phyloP scores from a whole-genome alignment of 2,797 vertebrate genomes.

The Acridotheres tristis region DNA sequence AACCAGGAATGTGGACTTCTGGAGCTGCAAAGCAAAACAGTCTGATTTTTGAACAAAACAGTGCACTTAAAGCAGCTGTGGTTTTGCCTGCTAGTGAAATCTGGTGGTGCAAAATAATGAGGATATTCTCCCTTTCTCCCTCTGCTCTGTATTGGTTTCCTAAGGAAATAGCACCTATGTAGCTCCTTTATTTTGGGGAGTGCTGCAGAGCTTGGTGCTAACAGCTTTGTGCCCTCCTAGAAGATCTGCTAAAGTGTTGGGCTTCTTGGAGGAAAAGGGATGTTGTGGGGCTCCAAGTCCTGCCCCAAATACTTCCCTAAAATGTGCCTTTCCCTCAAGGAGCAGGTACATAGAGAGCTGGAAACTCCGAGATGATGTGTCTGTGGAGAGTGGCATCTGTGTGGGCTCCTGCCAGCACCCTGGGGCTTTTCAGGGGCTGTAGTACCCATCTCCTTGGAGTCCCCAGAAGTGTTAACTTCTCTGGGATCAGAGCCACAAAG shows the following conservation, averaged over 20 bases:
- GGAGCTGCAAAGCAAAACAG: not conserved
- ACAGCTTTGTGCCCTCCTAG: not conserved
- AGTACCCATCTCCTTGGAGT: not conserved
- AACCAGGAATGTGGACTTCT: not conserved
- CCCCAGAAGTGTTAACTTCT: not conserved
- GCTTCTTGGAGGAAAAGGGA: not conserved
- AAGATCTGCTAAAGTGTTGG: not conserved
- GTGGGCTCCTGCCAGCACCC: not conserved
- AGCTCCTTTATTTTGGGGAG: not conserved
- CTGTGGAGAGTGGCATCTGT: not conserved
- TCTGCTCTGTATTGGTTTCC: not conserved
- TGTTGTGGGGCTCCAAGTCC: not conserved
- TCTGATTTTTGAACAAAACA: not conserved
- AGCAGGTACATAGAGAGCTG: not conserved
- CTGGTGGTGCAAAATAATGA: not conserved
- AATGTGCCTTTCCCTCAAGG: rapidly evolving
- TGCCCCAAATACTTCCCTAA: not conserved
- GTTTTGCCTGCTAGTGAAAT: not conserved
- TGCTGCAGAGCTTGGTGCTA: not conserved
- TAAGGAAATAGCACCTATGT: not conserved
- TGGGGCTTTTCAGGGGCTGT: not conserved
- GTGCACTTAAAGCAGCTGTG: not conserved
- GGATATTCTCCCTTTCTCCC: not conserved
- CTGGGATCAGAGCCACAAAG: not conserved
- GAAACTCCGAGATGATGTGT: not conserved